Evolutionary conservation across 2,113 vertebrate genomes (phyloP).

Genomic region (Catharus minimus): DNA sequence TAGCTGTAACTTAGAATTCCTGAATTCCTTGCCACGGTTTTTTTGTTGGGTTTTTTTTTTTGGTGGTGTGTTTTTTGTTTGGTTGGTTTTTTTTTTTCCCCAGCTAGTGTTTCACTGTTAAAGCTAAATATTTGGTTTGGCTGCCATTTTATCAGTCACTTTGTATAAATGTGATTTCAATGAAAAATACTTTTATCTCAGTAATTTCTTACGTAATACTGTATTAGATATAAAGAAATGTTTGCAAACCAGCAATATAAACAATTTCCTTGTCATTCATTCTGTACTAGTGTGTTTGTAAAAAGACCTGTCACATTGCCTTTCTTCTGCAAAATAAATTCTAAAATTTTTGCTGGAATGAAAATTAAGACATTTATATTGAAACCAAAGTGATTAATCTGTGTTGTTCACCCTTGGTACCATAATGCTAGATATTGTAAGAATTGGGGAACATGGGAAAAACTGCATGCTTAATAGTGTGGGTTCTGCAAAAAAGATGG

Average conservation of each 20-base stretch:
- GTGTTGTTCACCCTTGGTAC: not conserved
- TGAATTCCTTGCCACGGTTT: too few relatives aligned
- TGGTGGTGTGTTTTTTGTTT: too few relatives aligned
- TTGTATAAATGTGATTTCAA: not conserved
- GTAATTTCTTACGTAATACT: not conserved
- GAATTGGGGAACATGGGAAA: not conserved
- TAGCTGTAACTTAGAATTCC: not conserved
- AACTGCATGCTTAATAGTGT: not conserved
- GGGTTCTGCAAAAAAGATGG: not conserved
- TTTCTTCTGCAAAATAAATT: not conserved
- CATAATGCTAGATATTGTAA: not conserved
- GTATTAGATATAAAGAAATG: not conserved
- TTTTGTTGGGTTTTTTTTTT: not conserved
- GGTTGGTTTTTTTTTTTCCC: not conserved
- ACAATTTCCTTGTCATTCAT: not conserved
- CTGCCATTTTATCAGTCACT: conserved; percentile 1
- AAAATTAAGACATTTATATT: not conserved
- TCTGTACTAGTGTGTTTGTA: not conserved
- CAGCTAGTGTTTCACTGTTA: not conserved
- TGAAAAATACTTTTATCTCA: not conserved
- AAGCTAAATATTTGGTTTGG: not conserved
- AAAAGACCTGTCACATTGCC: not conserved
- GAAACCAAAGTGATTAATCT: not conserved
- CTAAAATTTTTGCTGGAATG: not conserved
- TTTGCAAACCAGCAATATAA: not conserved